A percentile compares a stretch with the other conserved stretches of the same genome.
phyloP scores from a whole-genome alignment of 2,888 invertebrate species.

The Chloroclystis v-ata region DNA sequence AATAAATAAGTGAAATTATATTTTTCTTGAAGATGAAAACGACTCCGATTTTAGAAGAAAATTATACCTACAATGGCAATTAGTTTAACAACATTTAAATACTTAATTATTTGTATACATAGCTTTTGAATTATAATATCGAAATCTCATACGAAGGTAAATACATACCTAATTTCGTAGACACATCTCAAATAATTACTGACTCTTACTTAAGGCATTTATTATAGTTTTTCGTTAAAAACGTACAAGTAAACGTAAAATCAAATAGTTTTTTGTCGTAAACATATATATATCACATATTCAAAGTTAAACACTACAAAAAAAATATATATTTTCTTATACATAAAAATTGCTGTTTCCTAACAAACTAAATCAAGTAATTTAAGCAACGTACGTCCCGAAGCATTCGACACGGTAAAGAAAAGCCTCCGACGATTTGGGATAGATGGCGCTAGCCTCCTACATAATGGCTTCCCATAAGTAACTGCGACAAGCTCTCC shows the following conservation, averaged over 20 bases:
- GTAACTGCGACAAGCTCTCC: slow-evolving; percentile 32
- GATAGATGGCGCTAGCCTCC: slow-evolving; percentile 75
- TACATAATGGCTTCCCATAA: slow-evolving; percentile 53
- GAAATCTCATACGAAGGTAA: too few species aligned
- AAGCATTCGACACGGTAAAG: slow-evolving; percentile 62
- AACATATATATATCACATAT: not conserved
- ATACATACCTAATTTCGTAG: too few species aligned
- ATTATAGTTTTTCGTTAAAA: not conserved
- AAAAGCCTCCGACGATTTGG: slow-evolving; percentile 73
- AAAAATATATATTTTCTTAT: not conserved
- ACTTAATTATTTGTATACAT: too few species aligned
- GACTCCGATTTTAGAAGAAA: too few species aligned
- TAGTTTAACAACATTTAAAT: too few species aligned
- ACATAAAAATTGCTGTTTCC: slow-evolving; percentile 1
- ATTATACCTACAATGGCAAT: too few species aligned
- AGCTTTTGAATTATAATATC: too few species aligned
- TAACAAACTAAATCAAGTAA: slow-evolving; percentile 25
- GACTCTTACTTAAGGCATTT: not conserved
- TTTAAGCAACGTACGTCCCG: slow-evolving; percentile 54
- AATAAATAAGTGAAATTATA: too few species aligned
- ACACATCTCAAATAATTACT: too few species aligned
- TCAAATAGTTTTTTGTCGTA: not conserved
- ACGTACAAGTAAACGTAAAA: not conserved
- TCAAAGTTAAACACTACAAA: not conserved
- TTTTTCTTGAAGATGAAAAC: too few species aligned